A percentile compares a stretch with the other conserved stretches of the same genome.
phyloP scores from a whole-genome alignment of 2,888 invertebrate species.

The Timandra comae region DNA sequence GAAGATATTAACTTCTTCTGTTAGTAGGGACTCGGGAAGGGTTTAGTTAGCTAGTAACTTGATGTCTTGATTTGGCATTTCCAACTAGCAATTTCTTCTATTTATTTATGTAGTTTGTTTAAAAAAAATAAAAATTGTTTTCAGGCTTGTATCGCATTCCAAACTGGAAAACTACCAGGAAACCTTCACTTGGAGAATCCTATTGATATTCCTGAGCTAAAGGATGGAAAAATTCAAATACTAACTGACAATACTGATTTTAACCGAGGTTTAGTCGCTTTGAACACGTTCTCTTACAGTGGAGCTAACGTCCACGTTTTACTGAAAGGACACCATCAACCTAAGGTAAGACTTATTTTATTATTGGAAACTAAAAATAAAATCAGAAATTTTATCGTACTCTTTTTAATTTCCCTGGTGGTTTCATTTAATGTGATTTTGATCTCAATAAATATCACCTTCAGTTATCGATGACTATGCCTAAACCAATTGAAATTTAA shows the following conservation, averaged over 20 bases:
- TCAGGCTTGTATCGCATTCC: constrained; percentile 36
- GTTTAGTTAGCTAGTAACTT: no score
- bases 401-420: no score
- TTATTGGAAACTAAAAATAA: background rate
- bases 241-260: constrained; percentile 28
- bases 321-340: constrained; percentile 35
- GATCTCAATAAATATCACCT: background rate
- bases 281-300: constrained; percentile 35
- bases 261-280: constrained; percentile 29
- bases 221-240: constrained; percentile 30
- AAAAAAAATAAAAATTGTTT: no score
- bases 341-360: constrained; percentile 29
- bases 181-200: constrained; percentile 37
- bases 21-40: no score
- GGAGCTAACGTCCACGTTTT: constrained; percentile 36
- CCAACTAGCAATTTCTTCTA: no score
- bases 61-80: no score
- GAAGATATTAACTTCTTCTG: no score
- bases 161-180: constrained; percentile 33
- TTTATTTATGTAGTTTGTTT: no score
- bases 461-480: background rate
- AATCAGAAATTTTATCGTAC: no score
- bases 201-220: constrained; percentile 25
- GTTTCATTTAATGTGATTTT: no score
- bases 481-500: no score